Conservation (phyloP, 2,797 vertebrate genomes). For the Pitangus sulphuratus region DNA sequence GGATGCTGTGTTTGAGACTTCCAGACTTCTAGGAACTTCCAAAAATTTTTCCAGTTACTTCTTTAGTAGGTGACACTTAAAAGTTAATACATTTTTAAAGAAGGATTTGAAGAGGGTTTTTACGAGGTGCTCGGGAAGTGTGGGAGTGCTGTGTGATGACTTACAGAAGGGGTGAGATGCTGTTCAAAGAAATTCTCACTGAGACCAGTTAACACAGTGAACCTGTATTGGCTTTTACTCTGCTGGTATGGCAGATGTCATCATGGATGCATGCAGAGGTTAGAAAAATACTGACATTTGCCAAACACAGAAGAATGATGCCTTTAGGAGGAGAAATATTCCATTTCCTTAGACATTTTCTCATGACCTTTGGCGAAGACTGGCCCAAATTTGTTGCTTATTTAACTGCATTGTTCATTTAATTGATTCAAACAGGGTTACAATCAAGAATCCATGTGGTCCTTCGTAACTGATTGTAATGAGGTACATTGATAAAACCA, state of each 20-base stretch:
- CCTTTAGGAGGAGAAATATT: constrained; percentile 36
- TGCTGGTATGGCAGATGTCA: background rate
- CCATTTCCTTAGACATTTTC: constrained; percentile 49
- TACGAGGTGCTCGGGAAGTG: background rate
- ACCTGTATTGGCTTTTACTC: background rate
- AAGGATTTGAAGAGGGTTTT: background rate
- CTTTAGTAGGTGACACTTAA: background rate
- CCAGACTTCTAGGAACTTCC: background rate
- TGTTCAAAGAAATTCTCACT: background rate
- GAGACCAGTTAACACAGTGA: background rate
- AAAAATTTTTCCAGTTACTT: background rate
- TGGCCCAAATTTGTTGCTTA: background rate
- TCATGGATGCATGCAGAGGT: background rate
- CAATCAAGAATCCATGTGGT: background rate
- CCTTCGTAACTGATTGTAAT: background rate
- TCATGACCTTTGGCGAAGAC: constrained; percentile 4
- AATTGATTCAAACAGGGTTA: background rate
- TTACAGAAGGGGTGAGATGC: background rate
- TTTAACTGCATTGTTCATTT: background rate
- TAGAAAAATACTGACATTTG: constrained; percentile 38
- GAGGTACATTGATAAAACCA: background rate
- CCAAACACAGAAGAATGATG: background rate
- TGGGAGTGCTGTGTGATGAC: background rate
- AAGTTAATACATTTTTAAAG: background rate
- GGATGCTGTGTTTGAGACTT: background rate